Percentiles rank a stretch among this genome's conserved stretches.
These are phyloP conservation scores for Pantherophis vulpinus DNA, from an alignment of 2,797 vertebrate genomes.

Conservation along the genomic window DNA sequence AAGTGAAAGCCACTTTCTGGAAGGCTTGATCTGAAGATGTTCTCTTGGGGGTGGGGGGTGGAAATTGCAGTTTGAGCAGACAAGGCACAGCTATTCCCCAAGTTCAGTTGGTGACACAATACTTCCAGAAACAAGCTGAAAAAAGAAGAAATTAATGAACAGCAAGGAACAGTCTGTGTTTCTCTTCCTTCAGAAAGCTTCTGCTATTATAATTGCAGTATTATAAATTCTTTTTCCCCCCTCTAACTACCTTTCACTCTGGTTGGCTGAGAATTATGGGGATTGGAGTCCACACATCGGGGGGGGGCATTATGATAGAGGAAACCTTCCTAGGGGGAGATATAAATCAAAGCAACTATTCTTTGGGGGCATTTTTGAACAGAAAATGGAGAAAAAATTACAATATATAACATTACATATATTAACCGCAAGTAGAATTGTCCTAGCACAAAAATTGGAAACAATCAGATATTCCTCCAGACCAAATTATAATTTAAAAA, in stretches of 20 bases:
- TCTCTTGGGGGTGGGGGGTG: neutral
- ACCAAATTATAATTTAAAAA: too few relatives aligned
- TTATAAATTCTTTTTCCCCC: neutral
- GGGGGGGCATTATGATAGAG: neutral
- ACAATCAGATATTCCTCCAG: too few relatives aligned
- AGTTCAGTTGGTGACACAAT: slow-evolving; percentile 40
- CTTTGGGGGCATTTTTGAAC: too few relatives aligned
- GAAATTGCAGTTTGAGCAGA: rapidly evolving
- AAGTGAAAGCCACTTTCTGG: neutral
- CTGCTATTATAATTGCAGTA: neutral
- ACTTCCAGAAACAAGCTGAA: slow-evolving; percentile 52
- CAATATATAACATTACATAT: too few relatives aligned
- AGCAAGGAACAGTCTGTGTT: neutral
- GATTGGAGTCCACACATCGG: neutral
- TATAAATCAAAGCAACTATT: neutral
- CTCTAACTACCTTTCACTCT: neutral
- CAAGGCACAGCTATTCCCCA: neutral
- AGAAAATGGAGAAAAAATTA: too few relatives aligned
- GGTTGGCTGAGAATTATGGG: neutral
- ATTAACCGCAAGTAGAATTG: too few relatives aligned
- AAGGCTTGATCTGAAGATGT: neutral
- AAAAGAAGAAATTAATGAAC: neutral
- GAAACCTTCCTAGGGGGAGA: neutral
- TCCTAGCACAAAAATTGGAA: too few relatives aligned
- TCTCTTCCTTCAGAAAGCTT: neutral